Conservation (phyloP, 2,888 invertebrate species). For the Sclerodermus sp. region DNA sequence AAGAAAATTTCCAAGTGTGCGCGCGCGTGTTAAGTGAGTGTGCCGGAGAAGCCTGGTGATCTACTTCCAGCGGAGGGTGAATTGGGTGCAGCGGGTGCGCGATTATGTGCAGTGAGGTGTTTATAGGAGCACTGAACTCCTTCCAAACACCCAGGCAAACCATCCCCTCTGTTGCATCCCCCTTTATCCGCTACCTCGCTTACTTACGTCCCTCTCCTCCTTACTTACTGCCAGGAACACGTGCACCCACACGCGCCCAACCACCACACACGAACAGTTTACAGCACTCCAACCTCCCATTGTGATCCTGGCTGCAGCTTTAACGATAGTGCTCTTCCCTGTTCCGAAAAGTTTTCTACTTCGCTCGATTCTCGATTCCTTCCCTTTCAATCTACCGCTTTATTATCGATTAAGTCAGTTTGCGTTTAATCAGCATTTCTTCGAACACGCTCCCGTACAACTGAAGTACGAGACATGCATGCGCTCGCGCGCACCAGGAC, state of each 20-base stretch:
- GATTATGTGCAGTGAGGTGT: slow-evolving; percentile 32
- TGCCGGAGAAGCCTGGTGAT: slow-evolving; percentile 9
- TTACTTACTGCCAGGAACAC: slow-evolving; percentile 22
- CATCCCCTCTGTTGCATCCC: not conserved
- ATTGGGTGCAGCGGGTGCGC: slow-evolving; percentile 12
- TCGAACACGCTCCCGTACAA: too few relatives aligned
- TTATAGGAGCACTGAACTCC: slow-evolving; percentile 31
- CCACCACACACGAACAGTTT: not conserved
- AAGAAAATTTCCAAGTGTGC: not conserved
- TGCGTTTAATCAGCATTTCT: not conserved
- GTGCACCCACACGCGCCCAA: not conserved
- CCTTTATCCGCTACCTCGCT: not conserved
- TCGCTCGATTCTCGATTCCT: not conserved
- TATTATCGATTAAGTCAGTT: not conserved
- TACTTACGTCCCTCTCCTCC: slow-evolving; percentile 12
- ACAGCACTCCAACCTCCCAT: slow-evolving; percentile 2
- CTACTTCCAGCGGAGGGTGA: slow-evolving; percentile 6
- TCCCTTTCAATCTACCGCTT: not conserved
- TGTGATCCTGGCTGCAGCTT: slow-evolving; percentile 19
- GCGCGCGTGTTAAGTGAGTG: slow-evolving; percentile 1
- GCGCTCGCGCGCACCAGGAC: too few relatives aligned
- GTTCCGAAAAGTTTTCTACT: slow-evolving; percentile 22
- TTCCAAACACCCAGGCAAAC: not conserved
- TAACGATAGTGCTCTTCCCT: slow-evolving; percentile 28
- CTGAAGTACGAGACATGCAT: too few relatives aligned